These are phyloP conservation scores for Crotalus helleri DNA, from an alignment of 2,113 vertebrate genomes.

Conservation along the genomic window DNA sequence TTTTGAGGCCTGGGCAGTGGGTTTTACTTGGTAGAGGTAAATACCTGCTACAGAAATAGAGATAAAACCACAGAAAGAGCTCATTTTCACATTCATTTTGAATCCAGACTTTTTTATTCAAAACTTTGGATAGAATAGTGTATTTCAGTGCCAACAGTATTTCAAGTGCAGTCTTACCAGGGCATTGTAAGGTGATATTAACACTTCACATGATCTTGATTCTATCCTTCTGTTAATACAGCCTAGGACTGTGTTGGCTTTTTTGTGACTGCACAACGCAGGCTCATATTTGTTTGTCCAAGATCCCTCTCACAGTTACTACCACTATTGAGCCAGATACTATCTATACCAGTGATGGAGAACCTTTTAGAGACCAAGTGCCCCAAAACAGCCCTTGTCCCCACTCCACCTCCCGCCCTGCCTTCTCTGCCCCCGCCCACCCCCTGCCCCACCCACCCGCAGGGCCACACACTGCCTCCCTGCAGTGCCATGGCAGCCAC, in stretches of 20 bases:
- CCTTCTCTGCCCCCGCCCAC: no score
- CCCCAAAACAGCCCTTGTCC: no score
- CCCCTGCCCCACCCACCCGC: no score
- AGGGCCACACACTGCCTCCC: no score
- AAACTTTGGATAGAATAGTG: background rate
- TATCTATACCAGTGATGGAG: background rate
- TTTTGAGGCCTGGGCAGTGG: background rate
- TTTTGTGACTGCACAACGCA: background rate
- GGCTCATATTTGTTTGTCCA: background rate
- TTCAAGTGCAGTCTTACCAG: background rate
- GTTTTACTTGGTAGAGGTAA: background rate
- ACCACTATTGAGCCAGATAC: background rate
- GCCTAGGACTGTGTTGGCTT: background rate
- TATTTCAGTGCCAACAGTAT: background rate
- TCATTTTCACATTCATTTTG: accelerated
- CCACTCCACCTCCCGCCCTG: no score
- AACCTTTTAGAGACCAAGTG: no score
- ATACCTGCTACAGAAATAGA: background rate
- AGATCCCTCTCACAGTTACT: background rate
- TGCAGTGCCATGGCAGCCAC: no score
- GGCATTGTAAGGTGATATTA: background rate
- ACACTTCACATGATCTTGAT: background rate
- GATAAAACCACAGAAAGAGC: background rate
- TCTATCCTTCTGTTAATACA: background rate
- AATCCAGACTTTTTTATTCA: background rate